phyloP scores from a whole-genome alignment of 2,888 invertebrate genomes.

The Acanthosepion esculentum region DNA sequence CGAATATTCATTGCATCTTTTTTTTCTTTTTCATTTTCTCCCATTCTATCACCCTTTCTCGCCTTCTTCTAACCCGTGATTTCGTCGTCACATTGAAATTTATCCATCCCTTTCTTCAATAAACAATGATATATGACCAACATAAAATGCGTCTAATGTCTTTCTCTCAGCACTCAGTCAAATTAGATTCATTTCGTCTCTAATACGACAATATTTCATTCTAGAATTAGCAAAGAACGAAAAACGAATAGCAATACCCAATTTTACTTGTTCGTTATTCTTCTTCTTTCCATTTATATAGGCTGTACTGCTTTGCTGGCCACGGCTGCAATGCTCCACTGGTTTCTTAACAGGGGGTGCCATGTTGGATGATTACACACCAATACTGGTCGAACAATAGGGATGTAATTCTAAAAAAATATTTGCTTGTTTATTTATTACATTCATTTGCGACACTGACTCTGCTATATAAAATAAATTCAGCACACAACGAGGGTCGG shows the following conservation, averaged over 20 bases:
- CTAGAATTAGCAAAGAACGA: not conserved
- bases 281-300: not conserved
- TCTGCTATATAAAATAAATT: too few species aligned
- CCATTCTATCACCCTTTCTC: not conserved
- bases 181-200: conserved; percentile 1
- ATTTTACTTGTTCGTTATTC: not conserved
- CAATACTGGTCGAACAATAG: not conserved
- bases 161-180: conserved; percentile 6
- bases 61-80: not conserved
- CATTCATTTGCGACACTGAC: not conserved
- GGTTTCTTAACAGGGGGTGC: not conserved
- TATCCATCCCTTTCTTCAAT: not conserved
- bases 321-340: not conserved
- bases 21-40: not conserved
- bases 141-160: not conserved
- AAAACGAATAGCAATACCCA: not conserved
- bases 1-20: not conserved
- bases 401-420: not conserved
- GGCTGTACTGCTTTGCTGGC: not conserved
- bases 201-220: conserved; percentile 33
- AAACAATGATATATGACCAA: not conserved
- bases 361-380: not conserved
- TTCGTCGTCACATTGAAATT: not conserved
- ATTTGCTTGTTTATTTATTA: not conserved
- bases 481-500: too few species aligned